A percentile compares a stretch with the other conserved stretches of the same genome.
These are phyloP conservation scores for Scaptomyza tumidula DNA, from an alignment of 2,888 invertebrate species.

Conservation along the genomic window DNA sequence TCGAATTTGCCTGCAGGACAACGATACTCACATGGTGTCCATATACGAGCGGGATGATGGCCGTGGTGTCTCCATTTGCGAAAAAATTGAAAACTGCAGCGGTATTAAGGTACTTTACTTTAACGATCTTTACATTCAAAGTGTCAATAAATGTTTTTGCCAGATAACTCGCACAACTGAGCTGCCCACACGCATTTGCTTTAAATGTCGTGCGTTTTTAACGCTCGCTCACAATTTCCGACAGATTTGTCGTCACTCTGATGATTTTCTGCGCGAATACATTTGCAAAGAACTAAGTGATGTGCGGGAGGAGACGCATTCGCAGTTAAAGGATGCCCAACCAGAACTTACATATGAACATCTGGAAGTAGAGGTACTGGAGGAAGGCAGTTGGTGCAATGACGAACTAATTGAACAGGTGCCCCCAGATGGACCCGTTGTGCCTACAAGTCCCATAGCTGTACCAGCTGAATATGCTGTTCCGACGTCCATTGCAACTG, in stretches of 20 bases:
- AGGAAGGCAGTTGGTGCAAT: constrained; percentile 54
- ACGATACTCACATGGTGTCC: constrained; percentile 73
- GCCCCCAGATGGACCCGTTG: constrained; percentile 6
- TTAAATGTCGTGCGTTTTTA: constrained; percentile 77
- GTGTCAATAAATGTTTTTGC: not conserved
- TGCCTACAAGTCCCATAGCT: constrained; percentile 13
- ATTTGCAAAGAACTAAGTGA: constrained; percentile 48
- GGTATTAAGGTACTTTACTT: constrained; percentile 70
- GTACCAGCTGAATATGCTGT: constrained; percentile 4
- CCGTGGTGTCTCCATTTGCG: constrained; percentile 56
- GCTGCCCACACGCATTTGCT: constrained; percentile 81
- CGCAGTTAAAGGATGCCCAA: not conserved
- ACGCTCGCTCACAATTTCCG: constrained; percentile 82
- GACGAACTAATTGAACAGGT: constrained; percentile 58
- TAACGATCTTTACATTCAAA: not conserved
- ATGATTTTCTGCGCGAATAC: constrained; percentile 80
- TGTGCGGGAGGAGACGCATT: constrained; percentile 25
- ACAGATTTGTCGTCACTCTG: constrained; percentile 81
- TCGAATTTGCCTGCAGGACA: constrained; percentile 79
- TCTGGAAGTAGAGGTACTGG: constrained; percentile 61
- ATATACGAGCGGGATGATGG: constrained; percentile 71
- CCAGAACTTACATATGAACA: constrained; percentile 45
- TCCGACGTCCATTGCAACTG: not conserved
- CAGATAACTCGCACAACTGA: constrained; percentile 72
- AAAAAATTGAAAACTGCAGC: constrained; percentile 80